phyloP scores from a whole-genome alignment of 2,797 vertebrate genomes.

The Babyrousa celebensis region DNA sequence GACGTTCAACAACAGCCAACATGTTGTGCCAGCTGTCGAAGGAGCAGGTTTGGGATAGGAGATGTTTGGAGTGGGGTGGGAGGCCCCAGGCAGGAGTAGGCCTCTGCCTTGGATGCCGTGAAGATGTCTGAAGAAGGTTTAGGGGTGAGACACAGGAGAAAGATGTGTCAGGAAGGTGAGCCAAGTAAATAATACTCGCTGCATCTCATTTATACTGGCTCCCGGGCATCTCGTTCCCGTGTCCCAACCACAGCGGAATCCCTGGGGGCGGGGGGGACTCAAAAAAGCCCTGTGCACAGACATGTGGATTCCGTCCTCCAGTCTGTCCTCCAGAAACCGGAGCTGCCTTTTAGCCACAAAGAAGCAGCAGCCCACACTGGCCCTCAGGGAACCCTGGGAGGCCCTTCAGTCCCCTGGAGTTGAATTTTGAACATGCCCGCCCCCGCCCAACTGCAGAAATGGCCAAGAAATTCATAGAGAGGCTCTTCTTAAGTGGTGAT shows the following conservation, averaged over 20 bases:
- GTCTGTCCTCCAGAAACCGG: background rate
- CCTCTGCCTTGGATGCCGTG: background rate
- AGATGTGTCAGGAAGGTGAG: background rate
- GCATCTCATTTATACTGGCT: background rate
- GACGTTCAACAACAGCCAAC: too few species aligned
- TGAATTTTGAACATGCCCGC: background rate
- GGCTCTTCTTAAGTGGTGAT: background rate
- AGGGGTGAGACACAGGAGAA: background rate
- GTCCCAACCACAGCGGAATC: background rate
- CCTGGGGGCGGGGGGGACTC: rapidly evolving
- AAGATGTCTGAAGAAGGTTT: conserved; percentile 39
- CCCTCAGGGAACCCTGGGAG: background rate
- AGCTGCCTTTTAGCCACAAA: background rate
- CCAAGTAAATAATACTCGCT: background rate
- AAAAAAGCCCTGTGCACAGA: background rate
- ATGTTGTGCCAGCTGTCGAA: background rate
- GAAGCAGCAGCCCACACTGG: background rate
- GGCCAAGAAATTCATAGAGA: background rate
- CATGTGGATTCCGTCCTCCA: background rate
- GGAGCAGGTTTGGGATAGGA: background rate
- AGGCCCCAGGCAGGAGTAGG: background rate
- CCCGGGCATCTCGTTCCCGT: background rate
- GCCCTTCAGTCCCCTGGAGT: background rate
- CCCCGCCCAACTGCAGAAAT: background rate
- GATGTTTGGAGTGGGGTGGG: background rate